phyloP scores from a whole-genome alignment of 2,888 invertebrate species.

The Chydorus sphaericus region DNA sequence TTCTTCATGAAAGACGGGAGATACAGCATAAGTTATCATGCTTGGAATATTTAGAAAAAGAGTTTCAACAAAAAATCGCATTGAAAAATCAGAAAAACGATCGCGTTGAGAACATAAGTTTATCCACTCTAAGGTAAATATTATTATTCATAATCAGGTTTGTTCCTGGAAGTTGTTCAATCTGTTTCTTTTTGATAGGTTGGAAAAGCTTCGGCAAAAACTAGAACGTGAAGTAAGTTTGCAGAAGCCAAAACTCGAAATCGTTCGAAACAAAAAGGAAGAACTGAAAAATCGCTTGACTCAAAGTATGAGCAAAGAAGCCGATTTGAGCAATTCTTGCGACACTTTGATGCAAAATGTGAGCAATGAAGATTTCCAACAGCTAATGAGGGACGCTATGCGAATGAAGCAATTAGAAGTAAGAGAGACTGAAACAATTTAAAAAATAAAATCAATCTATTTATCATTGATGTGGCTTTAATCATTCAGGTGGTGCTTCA shows the following conservation, averaged over 20 bases:
- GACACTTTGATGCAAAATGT: neutral
- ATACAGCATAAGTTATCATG: neutral
- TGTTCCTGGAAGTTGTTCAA: neutral
- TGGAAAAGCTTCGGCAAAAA: neutral
- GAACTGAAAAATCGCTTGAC: neutral
- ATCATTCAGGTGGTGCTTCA: conserved; percentile 1
- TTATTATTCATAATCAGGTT: neutral
- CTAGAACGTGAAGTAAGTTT: neutral
- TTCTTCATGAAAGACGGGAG: conserved; percentile 11
- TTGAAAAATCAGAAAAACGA: neutral
- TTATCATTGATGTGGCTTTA: neutral
- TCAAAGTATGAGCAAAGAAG: neutral
- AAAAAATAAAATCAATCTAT: neutral
- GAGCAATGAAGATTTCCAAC: neutral
- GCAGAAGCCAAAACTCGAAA: conserved; percentile 6
- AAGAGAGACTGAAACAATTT: neutral
- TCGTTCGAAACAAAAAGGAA: neutral
- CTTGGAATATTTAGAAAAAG: neutral
- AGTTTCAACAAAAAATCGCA: neutral
- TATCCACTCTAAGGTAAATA: neutral
- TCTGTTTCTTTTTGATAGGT: neutral
- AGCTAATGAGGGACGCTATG: conserved; percentile 1
- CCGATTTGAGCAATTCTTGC: neutral
- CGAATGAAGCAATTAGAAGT: conserved; percentile 14
- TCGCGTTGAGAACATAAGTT: neutral